These are phyloP conservation scores for Panurus biarmicus DNA, from an alignment of 2,113 vertebrate genomes.

Conservation along the genomic window DNA sequence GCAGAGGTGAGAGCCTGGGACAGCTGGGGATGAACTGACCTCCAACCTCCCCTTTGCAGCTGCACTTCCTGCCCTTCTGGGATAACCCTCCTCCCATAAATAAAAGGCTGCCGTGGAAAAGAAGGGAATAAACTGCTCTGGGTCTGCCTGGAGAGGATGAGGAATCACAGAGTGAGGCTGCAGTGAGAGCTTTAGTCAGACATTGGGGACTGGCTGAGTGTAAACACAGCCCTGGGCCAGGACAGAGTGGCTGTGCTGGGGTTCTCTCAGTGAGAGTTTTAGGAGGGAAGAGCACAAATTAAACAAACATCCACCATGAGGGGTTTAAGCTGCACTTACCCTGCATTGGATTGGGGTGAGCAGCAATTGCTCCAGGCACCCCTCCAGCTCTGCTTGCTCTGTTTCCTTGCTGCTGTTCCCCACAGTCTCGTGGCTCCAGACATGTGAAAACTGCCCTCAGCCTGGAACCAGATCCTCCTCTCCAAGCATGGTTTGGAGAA, in stretches of 20 bases:
- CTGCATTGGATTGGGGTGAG: rapidly evolving
- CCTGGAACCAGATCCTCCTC: background rate
- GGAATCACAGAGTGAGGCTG: background rate
- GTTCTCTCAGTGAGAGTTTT: rapidly evolving
- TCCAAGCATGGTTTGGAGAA: background rate
- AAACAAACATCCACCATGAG: background rate
- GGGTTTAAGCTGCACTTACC: background rate
- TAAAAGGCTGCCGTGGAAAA: background rate
- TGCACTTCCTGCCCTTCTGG: background rate
- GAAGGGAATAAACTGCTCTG: background rate
- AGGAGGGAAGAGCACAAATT: background rate
- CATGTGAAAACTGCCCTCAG: background rate
- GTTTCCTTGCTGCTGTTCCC: background rate
- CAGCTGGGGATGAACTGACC: background rate
- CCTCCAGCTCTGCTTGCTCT: background rate
- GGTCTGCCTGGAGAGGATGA: background rate
- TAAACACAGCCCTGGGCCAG: background rate
- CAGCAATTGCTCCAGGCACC: background rate
- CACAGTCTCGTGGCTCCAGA: background rate
- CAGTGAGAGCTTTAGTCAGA: background rate
- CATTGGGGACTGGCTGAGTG: background rate
- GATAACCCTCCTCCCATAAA: background rate
- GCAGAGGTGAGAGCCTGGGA: background rate
- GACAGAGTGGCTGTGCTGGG: background rate
- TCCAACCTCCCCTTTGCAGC: background rate